Percentiles rank a stretch among this genome's conserved stretches.
Conservation (phyloP, 2,888 invertebrate genomes). For the Linyphia triangularis region DNA sequence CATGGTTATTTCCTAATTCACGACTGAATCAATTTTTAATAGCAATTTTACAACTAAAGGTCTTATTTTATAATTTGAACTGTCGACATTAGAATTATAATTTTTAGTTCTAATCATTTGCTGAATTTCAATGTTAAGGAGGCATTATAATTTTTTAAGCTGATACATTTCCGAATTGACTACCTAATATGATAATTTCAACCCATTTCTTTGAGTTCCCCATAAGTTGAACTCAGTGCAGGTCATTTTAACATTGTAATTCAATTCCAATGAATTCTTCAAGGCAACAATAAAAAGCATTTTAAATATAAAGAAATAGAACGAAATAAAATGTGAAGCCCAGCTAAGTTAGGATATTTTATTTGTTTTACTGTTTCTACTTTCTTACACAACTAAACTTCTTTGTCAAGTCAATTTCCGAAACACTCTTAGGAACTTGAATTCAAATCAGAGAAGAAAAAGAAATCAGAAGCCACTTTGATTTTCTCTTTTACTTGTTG, state of each 20-base stretch:
- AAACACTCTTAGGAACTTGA: not conserved
- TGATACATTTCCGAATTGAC: no score
- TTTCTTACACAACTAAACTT: constrained; percentile 10
- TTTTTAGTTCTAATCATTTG: no score
- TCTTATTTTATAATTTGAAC: no score
- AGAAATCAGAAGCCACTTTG: not conserved
- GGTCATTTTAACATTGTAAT: not conserved
- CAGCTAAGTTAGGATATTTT: not conserved
- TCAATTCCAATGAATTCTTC: not conserved
- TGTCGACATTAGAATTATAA: no score
- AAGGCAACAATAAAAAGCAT: not conserved
- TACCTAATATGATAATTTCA: no score
- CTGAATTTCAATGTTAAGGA: no score
- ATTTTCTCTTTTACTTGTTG: constrained; percentile 19
- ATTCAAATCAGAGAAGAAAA: not conserved
- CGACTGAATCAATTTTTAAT: no score
- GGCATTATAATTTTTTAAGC: no score
- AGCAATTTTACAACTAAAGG: no score
- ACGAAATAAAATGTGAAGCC: not conserved
- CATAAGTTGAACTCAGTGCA: no score
- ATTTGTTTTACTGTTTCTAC: constrained; percentile 10
- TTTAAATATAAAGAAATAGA: not conserved
- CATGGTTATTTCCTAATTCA: no score
- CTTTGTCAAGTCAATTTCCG: constrained; percentile 23
- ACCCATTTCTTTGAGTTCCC: no score